Evolutionary conservation across 2,888 invertebrate species (phyloP).

Genomic region (Agonopterix subpropinquella): DNA sequence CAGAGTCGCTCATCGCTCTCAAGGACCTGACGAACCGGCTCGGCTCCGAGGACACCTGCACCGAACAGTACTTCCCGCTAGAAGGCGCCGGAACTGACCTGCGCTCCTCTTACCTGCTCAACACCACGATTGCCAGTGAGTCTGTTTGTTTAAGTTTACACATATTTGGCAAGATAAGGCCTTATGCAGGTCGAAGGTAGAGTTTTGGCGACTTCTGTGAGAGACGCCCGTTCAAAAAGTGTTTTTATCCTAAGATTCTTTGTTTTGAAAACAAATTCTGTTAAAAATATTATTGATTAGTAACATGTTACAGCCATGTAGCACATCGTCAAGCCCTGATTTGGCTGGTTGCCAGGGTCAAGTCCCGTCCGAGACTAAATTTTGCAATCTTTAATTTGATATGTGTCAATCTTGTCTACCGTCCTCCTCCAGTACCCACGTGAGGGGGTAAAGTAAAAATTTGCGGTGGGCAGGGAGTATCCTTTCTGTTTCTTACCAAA

Average conservation of each 20-base stretch:
- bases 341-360: no score
- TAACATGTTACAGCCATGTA: no score
- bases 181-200: no score
- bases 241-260: no score
- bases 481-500: no score
- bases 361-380: not conserved
- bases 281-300: no score
- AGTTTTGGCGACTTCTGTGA: no score
- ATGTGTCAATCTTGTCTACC: not conserved
- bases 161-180: no score
- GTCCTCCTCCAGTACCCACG: not conserved
- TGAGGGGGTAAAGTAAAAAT: not conserved
- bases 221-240: no score
- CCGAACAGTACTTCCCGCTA: slow-evolving; percentile 93
- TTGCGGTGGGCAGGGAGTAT: not conserved
- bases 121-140: slow-evolving; percentile 89
- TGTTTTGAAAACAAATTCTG: no score
- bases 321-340: no score
- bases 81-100: slow-evolving; percentile 89
- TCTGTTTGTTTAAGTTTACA: slow-evolving; percentile 1
- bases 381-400: not conserved
- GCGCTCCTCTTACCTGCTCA: slow-evolving; percentile 93
- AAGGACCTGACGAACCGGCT: slow-evolving; percentile 94
- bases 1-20: slow-evolving; percentile 91
- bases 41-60: slow-evolving; percentile 90